Conservation (phyloP, 2,113 vertebrate genomes). For the Cryptotis parvus region DNA sequence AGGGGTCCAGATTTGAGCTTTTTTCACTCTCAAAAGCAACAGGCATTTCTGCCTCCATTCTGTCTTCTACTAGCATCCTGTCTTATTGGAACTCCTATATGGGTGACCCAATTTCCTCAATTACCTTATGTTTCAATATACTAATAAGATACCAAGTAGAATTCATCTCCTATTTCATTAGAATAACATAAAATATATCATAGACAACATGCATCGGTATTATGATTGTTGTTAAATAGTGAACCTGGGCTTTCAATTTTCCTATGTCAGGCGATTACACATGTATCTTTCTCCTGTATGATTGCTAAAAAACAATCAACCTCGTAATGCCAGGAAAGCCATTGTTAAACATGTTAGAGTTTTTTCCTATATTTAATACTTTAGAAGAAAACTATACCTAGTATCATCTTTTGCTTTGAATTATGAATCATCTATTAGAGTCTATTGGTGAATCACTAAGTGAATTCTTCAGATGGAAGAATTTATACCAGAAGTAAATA, state of each 20-base stretch:
- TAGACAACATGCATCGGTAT: neutral
- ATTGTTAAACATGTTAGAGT: neutral
- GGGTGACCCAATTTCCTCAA: neutral
- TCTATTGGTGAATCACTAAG: neutral
- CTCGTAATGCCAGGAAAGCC: neutral
- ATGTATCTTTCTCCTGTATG: neutral
- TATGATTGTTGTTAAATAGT: neutral
- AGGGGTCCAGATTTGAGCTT: neutral
- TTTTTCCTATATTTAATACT: neutral
- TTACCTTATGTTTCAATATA: neutral
- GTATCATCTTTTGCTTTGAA: neutral
- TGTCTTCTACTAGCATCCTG: neutral
- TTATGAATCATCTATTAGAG: neutral
- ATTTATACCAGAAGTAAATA: neutral
- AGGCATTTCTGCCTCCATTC: neutral
- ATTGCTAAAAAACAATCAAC: neutral
- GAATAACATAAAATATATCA: neutral
- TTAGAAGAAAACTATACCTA: neutral
- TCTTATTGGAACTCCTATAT: neutral
- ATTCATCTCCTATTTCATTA: neutral
- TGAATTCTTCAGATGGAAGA: neutral
- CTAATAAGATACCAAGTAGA: neutral
- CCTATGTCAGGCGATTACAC: neutral
- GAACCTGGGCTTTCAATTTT: neutral
- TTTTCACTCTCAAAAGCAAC: neutral